These are phyloP conservation scores for Sceloporus undulatus DNA, from an alignment of 2,113 vertebrate species.

Conservation along the genomic window DNA sequence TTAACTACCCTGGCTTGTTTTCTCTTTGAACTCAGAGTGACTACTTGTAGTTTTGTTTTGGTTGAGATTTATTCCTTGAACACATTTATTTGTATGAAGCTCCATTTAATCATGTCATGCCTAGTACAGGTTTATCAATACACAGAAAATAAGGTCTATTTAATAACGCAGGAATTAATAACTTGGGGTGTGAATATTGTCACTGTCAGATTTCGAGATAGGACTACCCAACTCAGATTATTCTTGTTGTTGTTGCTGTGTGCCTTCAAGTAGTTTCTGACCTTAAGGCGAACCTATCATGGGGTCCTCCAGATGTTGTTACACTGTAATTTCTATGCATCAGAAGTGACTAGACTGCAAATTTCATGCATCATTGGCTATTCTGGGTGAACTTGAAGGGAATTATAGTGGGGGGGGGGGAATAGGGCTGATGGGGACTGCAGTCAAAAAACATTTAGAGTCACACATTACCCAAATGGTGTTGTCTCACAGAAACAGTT, in stretches of 20 bases:
- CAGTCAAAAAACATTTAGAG: no score
- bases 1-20: not conserved
- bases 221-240: not conserved
- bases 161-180: not conserved
- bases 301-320: no score
- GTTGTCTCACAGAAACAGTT: not conserved
- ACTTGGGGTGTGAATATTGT: not conserved
- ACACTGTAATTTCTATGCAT: no score
- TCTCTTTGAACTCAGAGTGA: not conserved
- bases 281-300: no score
- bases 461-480: not conserved
- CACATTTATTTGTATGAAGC: not conserved
- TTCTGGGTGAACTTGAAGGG: no score
- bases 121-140: not conserved
- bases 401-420: no score
- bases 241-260: not conserved
- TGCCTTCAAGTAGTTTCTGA: no score
- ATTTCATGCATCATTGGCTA: no score
- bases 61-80: not conserved
- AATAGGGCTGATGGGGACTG: no score
- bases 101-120: not conserved
- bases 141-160: not conserved
- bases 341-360: no score
- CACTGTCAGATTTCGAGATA: not conserved
- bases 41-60: not conserved